phyloP scores from a whole-genome alignment of 2,113 vertebrate genomes.

The Myrmophylax atrothorax region DNA sequence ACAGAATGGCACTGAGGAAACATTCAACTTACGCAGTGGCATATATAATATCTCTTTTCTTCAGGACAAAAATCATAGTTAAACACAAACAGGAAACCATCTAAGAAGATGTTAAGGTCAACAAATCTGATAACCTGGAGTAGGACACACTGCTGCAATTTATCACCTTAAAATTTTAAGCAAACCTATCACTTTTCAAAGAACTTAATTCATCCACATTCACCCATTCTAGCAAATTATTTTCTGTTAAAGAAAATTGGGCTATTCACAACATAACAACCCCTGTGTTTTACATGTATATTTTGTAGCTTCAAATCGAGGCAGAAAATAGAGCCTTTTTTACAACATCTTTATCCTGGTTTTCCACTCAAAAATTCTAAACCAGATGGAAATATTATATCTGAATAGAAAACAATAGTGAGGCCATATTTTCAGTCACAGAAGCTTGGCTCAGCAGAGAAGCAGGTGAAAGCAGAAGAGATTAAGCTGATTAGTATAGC shows the following conservation, averaged over 20 bases:
- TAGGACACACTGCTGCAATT: neutral
- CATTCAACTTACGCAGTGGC: slow-evolving; percentile 58
- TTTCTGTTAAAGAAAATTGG: slow-evolving; percentile 29
- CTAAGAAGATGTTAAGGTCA: slow-evolving; percentile 55
- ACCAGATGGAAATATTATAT: neutral
- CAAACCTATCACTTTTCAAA: neutral
- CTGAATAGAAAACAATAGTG: neutral
- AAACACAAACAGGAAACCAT: slow-evolving; percentile 48
- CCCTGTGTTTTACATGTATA: neutral
- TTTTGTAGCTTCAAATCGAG: neutral
- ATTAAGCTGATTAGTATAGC: neutral
- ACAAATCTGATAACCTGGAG: slow-evolving; percentile 64
- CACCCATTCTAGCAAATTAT: neutral
- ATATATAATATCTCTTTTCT: slow-evolving; percentile 75
- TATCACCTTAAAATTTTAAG: slow-evolving; percentile 40
- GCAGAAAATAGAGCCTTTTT: neutral
- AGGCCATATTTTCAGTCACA: neutral
- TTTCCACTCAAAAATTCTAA: slow-evolving; percentile 7
- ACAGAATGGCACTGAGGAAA: slow-evolving; percentile 78
- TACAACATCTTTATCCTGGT: neutral
- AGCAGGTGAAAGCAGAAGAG: neutral
- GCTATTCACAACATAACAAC: neutral
- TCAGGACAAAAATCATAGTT: slow-evolving; percentile 62
- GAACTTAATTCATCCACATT: neutral
- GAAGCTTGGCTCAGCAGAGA: neutral